Conservation (phyloP, 2,888 invertebrate species). For the Thecophora atra region DNA sequence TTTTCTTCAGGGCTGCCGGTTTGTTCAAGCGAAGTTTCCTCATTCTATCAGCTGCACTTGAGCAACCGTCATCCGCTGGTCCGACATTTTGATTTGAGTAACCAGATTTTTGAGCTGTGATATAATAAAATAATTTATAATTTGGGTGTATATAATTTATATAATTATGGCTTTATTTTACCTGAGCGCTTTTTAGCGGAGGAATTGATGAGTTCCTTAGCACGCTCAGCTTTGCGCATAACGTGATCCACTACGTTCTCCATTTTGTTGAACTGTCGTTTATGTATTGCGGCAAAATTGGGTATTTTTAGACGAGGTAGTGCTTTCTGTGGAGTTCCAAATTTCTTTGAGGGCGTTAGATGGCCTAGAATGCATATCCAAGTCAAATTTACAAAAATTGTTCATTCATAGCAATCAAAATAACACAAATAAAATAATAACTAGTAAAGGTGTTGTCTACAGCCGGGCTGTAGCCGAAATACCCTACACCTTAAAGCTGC, state of each 20-base stretch:
- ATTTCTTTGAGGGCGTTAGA: slow-evolving; percentile 21
- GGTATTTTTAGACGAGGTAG: slow-evolving; percentile 70
- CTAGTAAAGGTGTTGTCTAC: too few species aligned
- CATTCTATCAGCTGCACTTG: not conserved
- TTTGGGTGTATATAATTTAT: not conserved
- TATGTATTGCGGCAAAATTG: slow-evolving; percentile 76
- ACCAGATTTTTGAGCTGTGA: slow-evolving; percentile 38
- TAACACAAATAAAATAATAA: not conserved
- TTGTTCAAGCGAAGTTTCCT: not conserved
- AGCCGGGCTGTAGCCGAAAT: too few species aligned
- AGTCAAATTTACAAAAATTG: not conserved
- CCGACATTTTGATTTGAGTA: slow-evolving; percentile 11
- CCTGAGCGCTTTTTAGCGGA: slow-evolving; percentile 44
- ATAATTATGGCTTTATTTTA: slow-evolving; percentile 33
- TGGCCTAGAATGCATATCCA: slow-evolving; percentile 4
- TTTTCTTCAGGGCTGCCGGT: slow-evolving; percentile 48
- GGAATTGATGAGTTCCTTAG: slow-evolving; percentile 56
- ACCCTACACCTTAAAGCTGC: too few species aligned
- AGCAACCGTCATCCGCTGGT: not conserved
- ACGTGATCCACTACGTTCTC: slow-evolving; percentile 75
- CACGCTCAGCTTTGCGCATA: slow-evolving; percentile 64
- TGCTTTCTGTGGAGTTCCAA: slow-evolving; percentile 37
- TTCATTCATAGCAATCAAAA: not conserved
- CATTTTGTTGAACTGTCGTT: slow-evolving; percentile 73
- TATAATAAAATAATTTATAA: slow-evolving; percentile 2